Base-by-base conservation (phyloP, 2,888 invertebrate genomes). In the Parnassius mnemosyne region DNA sequence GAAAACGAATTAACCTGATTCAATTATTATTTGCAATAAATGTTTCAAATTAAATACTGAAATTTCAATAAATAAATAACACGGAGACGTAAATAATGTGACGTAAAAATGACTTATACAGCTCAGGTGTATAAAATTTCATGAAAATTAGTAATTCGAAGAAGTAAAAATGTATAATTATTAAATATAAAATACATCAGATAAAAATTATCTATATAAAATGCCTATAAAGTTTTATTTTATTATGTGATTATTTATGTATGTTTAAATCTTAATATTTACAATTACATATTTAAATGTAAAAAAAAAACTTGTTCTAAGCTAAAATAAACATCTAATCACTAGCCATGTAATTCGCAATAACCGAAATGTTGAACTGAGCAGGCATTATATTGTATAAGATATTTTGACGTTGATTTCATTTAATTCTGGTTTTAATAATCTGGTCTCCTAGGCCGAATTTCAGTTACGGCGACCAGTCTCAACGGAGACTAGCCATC, bases 311-410 rank as follows among this genome's bases (percentile, higher is more conserved):
- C 69, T 74, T 75, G 74, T 67, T 75, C 81, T 86, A 84, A 76
- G 69, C 85, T 88, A 88, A 83, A 75, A 83, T 89, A 89, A 85
- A 86, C 68, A 74, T 86, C 90, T 90, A 90, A 89, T 91, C 90
- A 91, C 90, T 91, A 91, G 90, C 90, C 90, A 90, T 90, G 79
- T 85, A 85, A 85, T 84, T 89, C 85, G 88, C 85, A 81, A 84
- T 80, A 76, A 82, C 77, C 72, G 73, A 80, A 80, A 75, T 58
- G 63, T 69, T 67, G 66, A 68, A 67, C 69, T 75, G 70, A 69
- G 66, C 64, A 65, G 66, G 69, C 69, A 66, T 62, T 67, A 59
- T 64, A 60, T 60, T 69, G 62, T 60, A 66, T 62, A 58, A 53
- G 62, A 69, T 64, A 64, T 65, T 65, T 62, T 55, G 58, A 61